phyloP scores from a whole-genome alignment of 2,113 vertebrate genomes.

The Crotalus helleri region DNA sequence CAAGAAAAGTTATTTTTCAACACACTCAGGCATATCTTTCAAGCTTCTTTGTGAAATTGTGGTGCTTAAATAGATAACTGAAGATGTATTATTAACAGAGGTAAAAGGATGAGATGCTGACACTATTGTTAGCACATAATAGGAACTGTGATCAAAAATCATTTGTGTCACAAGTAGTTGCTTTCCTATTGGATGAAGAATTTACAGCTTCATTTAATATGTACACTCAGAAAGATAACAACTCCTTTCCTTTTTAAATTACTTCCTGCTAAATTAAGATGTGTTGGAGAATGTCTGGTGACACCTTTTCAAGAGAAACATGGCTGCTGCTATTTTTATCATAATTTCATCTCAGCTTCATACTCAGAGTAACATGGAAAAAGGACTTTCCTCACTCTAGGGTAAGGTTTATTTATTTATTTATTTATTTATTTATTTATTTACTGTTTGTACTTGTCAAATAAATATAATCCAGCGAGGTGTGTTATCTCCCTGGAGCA shows the following conservation, averaged over 20 bases:
- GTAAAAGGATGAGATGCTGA: too few species aligned
- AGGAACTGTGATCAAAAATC: not conserved
- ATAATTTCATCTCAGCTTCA: not conserved
- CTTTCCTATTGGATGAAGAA: not conserved
- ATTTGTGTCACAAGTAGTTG: not conserved
- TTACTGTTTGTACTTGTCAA: not conserved
- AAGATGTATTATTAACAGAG: not conserved
- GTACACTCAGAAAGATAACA: not conserved
- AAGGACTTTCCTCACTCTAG: not conserved
- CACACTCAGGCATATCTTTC: not conserved
- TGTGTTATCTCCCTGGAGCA: too few species aligned
- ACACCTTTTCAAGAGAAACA: constrained; percentile 6
- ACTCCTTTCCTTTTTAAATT: constrained; percentile 5
- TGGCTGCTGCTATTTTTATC: not conserved
- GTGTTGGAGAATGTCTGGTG: not conserved
- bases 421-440: not conserved
- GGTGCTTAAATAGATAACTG: not conserved
- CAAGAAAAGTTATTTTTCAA: not conserved
- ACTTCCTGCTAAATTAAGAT: constrained; percentile 8
- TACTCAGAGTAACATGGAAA: not conserved
- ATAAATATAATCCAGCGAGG: too few species aligned
- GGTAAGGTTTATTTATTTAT: not conserved
- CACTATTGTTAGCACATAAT: not conserved
- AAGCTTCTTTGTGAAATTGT: not conserved
- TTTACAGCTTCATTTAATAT: not conserved